phyloP scores from a whole-genome alignment of 2,888 invertebrate species.

The Mactromeris polynyma region DNA sequence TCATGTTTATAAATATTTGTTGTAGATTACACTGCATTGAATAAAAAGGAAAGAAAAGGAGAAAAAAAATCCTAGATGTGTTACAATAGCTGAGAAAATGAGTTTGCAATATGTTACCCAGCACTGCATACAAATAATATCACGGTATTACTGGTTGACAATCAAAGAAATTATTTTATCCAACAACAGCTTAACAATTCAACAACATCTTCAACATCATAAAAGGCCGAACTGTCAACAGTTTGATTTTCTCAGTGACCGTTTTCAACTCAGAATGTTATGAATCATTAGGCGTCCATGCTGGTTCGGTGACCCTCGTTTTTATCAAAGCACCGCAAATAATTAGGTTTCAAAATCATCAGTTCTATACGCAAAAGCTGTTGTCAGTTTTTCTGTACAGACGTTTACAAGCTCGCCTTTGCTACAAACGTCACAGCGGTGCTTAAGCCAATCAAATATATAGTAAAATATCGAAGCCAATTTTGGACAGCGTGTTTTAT shows the following conservation, averaged over 20 bases:
- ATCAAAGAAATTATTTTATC: background rate
- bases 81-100: slow-evolving; percentile 40
- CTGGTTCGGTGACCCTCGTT: background rate
- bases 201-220: background rate
- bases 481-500: no score
- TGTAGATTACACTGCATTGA: slow-evolving; percentile 44
- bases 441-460: no score
- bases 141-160: background rate
- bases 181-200: slow-evolving; percentile 15
- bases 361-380: no score
- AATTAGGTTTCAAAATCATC: background rate
- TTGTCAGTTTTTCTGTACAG: no score
- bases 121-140: slow-evolving; percentile 16
- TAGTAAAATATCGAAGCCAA: no score
- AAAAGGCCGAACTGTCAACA: background rate
- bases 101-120: slow-evolving; percentile 50
- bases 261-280: background rate
- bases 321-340: background rate
- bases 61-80: background rate
- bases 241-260: background rate
- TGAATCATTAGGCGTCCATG: background rate
- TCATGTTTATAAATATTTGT: slow-evolving; percentile 52
- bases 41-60: slow-evolving; percentile 12
- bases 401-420: no score
- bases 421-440: no score